Evolutionary conservation across 1,140 invertebrate genomes (phyloP).

Genomic region (Pomacea maculata): DNA sequence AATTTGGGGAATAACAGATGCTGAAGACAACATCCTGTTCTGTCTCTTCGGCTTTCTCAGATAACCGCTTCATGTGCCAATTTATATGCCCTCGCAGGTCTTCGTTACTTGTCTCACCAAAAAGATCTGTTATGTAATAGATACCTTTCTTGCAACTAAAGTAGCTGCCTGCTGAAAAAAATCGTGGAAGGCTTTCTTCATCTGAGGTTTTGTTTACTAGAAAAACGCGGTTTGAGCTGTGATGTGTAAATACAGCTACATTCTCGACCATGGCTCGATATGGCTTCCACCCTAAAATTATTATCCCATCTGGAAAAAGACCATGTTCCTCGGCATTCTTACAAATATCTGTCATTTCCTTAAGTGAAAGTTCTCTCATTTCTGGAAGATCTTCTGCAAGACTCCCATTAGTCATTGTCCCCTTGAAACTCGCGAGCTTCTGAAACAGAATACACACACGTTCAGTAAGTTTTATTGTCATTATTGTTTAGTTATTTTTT

Average conservation of each 20-base stretch:
- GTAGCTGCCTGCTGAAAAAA: neutral
- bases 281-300: neutral
- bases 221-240: neutral
- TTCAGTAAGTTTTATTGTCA: too few relatives aligned
- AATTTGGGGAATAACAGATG: neutral
- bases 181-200: neutral
- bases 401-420: too few relatives aligned
- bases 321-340: neutral
- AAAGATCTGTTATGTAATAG: neutral
- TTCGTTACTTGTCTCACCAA: neutral
- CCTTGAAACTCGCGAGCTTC: too few relatives aligned
- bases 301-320: neutral
- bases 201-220: neutral
- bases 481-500: too few relatives aligned
- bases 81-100: neutral
- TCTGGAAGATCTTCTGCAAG: too few relatives aligned
- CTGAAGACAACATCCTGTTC: neutral
- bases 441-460: too few relatives aligned
- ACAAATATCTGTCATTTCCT: too few relatives aligned
- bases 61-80: neutral
- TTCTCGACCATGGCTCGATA: neutral
- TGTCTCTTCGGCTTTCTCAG: neutral
- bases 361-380: too few relatives aligned
- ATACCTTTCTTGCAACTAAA: neutral
- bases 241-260: neutral